These are phyloP conservation scores for Nebria salina DNA, from an alignment of 2,888 invertebrate species.

Conservation along the genomic window DNA sequence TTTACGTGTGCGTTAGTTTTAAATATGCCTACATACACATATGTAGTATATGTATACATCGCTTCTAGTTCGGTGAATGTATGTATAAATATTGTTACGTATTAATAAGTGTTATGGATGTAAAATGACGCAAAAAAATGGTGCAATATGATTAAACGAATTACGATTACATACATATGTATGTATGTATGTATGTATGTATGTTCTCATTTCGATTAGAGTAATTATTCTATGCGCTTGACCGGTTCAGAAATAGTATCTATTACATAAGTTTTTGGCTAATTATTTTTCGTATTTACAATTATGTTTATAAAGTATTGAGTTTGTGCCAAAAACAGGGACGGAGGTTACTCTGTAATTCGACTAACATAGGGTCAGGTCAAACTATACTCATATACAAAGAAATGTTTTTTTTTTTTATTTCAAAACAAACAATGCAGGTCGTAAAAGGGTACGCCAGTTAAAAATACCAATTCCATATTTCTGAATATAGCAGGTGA, in stretches of 20 bases:
- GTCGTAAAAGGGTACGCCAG: not conserved
- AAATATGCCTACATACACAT: too few relatives aligned
- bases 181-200: too few relatives aligned
- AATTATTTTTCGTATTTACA: not conserved
- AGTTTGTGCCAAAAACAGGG: not conserved
- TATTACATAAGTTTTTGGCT: not conserved
- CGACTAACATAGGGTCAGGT: too few relatives aligned
- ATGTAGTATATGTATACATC: too few relatives aligned
- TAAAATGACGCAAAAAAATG: not conserved
- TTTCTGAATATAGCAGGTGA: not conserved
- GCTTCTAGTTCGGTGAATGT: not conserved
- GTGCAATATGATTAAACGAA: not conserved
- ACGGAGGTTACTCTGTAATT: not conserved
- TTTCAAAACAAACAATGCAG: not conserved
- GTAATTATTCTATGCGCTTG: slow-evolving; percentile 1
- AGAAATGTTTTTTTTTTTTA: not conserved
- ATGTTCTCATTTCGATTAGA: not conserved
- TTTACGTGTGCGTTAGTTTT: not conserved
- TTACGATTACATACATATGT: not conserved
- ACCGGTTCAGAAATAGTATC: not conserved
- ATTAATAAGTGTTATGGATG: not conserved
- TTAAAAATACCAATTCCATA: not conserved
- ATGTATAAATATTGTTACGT: not conserved
- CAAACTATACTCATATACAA: not conserved
- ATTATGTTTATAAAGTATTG: not conserved